Conservation (phyloP, 2,797 vertebrate species). For the Synanceia verrucosa region DNA sequence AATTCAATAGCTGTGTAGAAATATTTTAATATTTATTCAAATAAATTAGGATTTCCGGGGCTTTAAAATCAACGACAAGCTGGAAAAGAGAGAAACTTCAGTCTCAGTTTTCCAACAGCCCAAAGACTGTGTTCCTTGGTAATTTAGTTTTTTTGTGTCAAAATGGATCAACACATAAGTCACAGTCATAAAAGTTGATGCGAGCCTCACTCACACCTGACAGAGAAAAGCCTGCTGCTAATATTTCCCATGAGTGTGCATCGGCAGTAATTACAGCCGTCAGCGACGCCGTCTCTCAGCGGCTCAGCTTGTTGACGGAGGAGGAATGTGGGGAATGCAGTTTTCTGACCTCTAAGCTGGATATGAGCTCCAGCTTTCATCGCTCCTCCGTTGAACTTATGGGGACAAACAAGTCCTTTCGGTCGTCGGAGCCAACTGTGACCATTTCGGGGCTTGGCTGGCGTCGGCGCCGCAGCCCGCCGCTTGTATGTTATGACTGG, state of each 20-base stretch:
- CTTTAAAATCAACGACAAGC: no score
- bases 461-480: constrained; percentile 14
- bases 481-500: constrained; percentile 63
- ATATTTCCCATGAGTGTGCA: constrained; percentile 33
- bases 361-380: constrained; percentile 35
- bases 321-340: constrained; percentile 58
- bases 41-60: no score
- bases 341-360: constrained; percentile 36
- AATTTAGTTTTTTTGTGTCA: background rate
- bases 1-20: no score
- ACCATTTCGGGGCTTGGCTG: constrained; percentile 2
- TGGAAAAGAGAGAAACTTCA: background rate
- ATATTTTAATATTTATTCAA: no score
- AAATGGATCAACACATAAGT: background rate
- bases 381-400: constrained; percentile 26
- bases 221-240: constrained; percentile 17
- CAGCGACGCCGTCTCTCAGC: constrained; percentile 49
- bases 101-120: background rate
- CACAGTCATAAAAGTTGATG: background rate
- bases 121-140: no score
- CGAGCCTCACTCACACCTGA: background rate
- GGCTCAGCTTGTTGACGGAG: constrained; percentile 27
- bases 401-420: constrained; percentile 30
- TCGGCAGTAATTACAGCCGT: constrained; percentile 32
- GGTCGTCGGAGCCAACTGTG: background rate